Evolutionary conservation across 2,888 invertebrate genomes (phyloP).

Genomic region (Dryobota labecula): DNA sequence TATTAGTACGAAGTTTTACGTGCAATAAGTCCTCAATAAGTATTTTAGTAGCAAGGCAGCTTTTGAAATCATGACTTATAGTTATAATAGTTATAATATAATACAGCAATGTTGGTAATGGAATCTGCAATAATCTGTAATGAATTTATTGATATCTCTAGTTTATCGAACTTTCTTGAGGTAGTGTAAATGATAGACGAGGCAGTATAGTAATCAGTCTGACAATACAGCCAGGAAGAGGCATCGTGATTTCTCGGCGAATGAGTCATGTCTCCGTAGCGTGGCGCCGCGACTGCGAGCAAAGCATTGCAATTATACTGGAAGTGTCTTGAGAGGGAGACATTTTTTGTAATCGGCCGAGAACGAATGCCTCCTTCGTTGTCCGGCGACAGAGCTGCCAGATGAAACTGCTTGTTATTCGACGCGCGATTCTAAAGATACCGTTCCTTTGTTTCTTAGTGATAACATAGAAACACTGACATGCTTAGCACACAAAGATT

Average conservation of each 20-base stretch:
- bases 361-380: conserved; percentile 49
- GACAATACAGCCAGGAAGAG: conserved; percentile 66
- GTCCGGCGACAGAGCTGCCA: conserved; percentile 56
- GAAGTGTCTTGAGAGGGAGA: conserved; percentile 59
- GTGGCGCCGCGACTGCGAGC: conserved; percentile 70
- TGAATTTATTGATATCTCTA: conserved; percentile 13
- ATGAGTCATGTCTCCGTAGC: conserved; percentile 69
- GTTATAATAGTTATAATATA: background rate
- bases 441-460: conserved; percentile 58
- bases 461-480: conserved; percentile 33
- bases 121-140: background rate
- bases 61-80: background rate
- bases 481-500: conserved; percentile 49
- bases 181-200: conserved; percentile 34
- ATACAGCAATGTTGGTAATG: background rate
- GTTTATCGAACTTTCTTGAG: conserved; percentile 15
- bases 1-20: conserved; percentile 7
- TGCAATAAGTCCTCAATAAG: background rate
- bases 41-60: too few species aligned
- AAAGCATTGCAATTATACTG: conserved; percentile 75
- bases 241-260: conserved; percentile 69
- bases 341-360: conserved; percentile 65
- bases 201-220: conserved; percentile 67
- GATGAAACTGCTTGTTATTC: conserved; percentile 66
- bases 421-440: conserved; percentile 55